These are phyloP conservation scores for Rhynchotus rufescens DNA, from an alignment of 2,797 vertebrate species.

Conservation along the genomic window DNA sequence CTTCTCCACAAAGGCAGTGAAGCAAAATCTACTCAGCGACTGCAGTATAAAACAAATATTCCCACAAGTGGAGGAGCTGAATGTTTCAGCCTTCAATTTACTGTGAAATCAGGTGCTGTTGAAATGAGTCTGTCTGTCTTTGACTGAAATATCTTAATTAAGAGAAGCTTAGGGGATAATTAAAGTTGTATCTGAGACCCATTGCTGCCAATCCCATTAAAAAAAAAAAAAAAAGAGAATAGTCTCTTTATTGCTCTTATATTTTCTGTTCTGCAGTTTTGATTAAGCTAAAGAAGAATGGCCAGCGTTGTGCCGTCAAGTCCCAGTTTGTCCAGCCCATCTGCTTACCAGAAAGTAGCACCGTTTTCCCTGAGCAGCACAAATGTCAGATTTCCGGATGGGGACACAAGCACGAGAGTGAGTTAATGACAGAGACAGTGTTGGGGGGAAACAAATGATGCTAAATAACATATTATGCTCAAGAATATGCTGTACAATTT, in stretches of 20 bases:
- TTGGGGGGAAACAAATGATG: not conserved
- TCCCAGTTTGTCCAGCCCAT: conserved; percentile 91
- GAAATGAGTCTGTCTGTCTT: conserved; percentile 54
- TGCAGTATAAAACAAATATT: conserved; percentile 63
- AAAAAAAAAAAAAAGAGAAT: conserved; percentile 36
- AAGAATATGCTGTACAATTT: not conserved
- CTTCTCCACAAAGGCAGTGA: conserved; percentile 34
- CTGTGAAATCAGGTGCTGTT: conserved; percentile 58
- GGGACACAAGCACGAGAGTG: conserved; percentile 90
- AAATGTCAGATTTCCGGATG: conserved; percentile 93
- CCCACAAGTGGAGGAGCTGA: conserved; percentile 50
- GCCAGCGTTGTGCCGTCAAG: conserved; percentile 85
- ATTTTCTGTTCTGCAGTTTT: conserved; percentile 81
- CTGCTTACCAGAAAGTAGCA: conserved; percentile 87
- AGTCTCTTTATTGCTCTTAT: conserved; percentile 3
- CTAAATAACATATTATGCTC: not conserved
- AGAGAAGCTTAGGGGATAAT: conserved; percentile 64
- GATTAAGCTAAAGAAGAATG: conserved; percentile 90
- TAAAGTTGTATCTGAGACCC: conserved; percentile 52
- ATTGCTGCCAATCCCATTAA: conserved; percentile 48
- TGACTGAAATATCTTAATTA: conserved; percentile 59
- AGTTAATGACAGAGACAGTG: conserved; percentile 55
- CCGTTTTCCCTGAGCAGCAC: conserved; percentile 80
- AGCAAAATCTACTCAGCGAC: conserved; percentile 57
- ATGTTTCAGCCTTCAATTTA: conserved; percentile 60